Evolutionary conservation across 2,888 invertebrate species (phyloP), one percentile per base, ranked within the genome.

Genomic region (Apamea crenata): DNA sequence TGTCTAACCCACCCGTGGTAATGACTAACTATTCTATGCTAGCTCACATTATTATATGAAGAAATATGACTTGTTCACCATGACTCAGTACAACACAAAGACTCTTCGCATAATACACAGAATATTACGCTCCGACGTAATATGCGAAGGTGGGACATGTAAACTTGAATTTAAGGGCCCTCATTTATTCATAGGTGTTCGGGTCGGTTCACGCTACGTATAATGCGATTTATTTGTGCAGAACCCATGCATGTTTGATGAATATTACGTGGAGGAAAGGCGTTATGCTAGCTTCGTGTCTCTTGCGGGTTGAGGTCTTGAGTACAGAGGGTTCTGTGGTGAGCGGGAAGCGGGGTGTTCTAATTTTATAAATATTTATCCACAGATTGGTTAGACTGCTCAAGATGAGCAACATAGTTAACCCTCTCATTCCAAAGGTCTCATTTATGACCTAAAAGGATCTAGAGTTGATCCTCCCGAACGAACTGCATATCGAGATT

Each of bases 221-320:
- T 93, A 94, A 94, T 93, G 91, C 93, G 94, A 95, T 95, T 95
- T 95, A 94, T 95, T 93, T 93, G 93, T 92, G 90, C 92, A 91
- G 88, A 89, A 89, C 87, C 88, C 90, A 90, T 95, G 91, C 92
- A 95, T 94, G 88, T 93, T 94, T 93, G 91, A 94, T 94, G 91
- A 89, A 89, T 89, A 89, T 91, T 90, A 89, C 91, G 87, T 70
- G 66, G 80, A 59, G 74, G 69, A 29, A 80, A 80, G 66, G 56
- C 74, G 68, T 74, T 80, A 59, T 67, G 59, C 65, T 67, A 59
- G 76, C 66, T 74, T 74, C 76, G 74, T 77, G 76, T 83, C 83
- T 78, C 81, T 73, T 65, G 71, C 56, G 74, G 68, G 50, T 82
- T 76, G 74, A 75, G 66, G 74, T 77, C 74, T 66, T 73, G 69